A percentile compares a stretch with the other conserved stretches of the same genome.
These are phyloP conservation scores for Saxicola maurus DNA, from an alignment of 2,797 vertebrate genomes.

Conservation along the genomic window DNA sequence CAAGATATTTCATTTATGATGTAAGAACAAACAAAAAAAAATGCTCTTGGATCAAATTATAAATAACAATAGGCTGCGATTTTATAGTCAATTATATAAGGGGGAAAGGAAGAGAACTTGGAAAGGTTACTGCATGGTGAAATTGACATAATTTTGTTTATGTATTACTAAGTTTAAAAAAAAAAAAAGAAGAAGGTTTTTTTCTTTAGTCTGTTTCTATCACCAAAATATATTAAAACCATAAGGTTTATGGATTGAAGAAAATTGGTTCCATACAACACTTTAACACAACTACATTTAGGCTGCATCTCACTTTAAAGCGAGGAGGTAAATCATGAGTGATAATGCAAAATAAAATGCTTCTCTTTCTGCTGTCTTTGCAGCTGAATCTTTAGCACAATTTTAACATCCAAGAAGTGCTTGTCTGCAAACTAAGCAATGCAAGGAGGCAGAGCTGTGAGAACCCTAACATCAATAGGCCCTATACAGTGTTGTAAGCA, in stretches of 20 bases:
- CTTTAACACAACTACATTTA: background rate
- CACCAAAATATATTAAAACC: background rate
- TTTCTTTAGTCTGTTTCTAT: background rate
- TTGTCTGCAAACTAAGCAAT: background rate
- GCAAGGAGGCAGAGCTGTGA: background rate
- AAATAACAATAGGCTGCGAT: background rate
- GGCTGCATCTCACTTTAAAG: background rate
- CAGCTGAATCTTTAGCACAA: background rate
- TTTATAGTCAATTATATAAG: background rate
- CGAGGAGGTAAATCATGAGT: background rate
- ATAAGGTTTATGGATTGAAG: background rate
- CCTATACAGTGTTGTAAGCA: background rate
- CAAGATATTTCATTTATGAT: background rate
- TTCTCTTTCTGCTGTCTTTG: background rate
- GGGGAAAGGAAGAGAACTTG: fast-evolving
- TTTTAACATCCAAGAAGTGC: background rate
- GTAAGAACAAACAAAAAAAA: background rate
- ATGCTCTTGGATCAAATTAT: background rate
- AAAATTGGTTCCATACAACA: background rate
- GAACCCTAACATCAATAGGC: background rate
- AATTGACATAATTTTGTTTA: background rate
- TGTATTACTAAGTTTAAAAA: background rate
- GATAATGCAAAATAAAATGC: background rate
- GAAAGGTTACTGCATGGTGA: background rate
- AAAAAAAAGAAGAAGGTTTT: background rate